phyloP scores from a whole-genome alignment of 2,888 invertebrate genomes.

The Hirtodrosophila duncani region DNA sequence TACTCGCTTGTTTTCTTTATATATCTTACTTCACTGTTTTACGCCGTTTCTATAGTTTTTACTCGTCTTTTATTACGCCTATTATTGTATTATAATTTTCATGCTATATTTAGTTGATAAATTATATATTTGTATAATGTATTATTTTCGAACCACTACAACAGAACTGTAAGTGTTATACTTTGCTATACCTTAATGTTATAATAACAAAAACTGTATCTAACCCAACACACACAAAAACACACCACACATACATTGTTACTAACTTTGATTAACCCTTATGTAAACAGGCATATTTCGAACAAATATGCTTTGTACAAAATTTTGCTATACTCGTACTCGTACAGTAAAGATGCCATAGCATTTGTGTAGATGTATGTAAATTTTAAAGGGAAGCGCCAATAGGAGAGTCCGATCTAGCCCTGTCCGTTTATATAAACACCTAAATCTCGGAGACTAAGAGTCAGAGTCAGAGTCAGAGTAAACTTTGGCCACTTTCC shows the following conservation, averaged over 20 bases:
- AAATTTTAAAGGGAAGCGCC: no score
- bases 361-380: no score
- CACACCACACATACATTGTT: slow-evolving; percentile 15
- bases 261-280: no score
- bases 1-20: slow-evolving; percentile 50
- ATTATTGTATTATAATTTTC: slow-evolving; percentile 48
- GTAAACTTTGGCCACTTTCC: no score
- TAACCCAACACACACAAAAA: slow-evolving; percentile 7
- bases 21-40: slow-evolving; percentile 31
- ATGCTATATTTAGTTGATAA: slow-evolving; percentile 53
- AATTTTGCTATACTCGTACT: no score
- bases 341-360: no score
- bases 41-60: slow-evolving; percentile 5
- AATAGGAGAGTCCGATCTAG: no score
- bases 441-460: no score
- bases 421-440: no score
- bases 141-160: slow-evolving; percentile 34
- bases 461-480: no score
- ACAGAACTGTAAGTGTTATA: slow-evolving; percentile 58
- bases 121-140: slow-evolving; percentile 50
- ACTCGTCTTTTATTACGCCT: slow-evolving; percentile 14
- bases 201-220: slow-evolving; percentile 6
- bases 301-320: slow-evolving; percentile 24
- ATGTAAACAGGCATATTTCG: no score
- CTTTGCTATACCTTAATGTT: slow-evolving; percentile 17